Base-by-base conservation (phyloP, 1,140 invertebrate genomes). In the Penaeus vannamei region DNA sequence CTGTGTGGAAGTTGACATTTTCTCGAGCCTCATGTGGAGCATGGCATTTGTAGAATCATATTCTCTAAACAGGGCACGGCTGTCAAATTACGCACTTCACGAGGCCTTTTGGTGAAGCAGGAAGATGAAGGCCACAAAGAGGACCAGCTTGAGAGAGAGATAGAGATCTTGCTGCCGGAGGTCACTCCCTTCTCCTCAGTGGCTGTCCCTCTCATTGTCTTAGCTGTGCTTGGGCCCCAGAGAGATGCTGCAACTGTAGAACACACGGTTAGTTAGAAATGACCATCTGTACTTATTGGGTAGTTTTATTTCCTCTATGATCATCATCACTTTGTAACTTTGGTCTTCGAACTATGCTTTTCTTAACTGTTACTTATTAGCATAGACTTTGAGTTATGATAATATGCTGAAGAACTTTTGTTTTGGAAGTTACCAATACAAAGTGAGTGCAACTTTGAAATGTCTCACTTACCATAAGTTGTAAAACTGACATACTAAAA, bases 181-280 rank as follows among this genome's bases (percentile, higher is more conserved):
- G 95, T 95, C 84, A 94, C 95, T 89, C 96, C 96, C 0, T 97
- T 97, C 92, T 93, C 95, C 86, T 95, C 94, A 1, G 94, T 94
- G 0, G 93, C 93, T 61, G 93, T 96, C 61, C 94, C 95, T 0
- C 92, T 98, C 1, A 94, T 94, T 85, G 94, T 97, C 26, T 94
- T 96, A 61, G 96, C 96, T 5, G 95, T 95, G 89, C 92, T 97
- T 69, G 95, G 96, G 29, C 95, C 96, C 2, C 95, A 95, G 91
- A 95, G 94, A 91, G 95, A 95, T 92, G 92, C 94, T 66, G 94
- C 94, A 91, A 94, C 94, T 62, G 94, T 96, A 92, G 96, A 97
- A 91, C 96, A 97, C 92, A 95, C 95, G 93, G 95, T 96, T 93
- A 93, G 93, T 90, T 59, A 0, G 17, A 22, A 32, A 32, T 80